Evolutionary conservation across 1,140 invertebrate species (phyloP), one percentile per base, ranked within the genome.

Genomic region (Drosophila nasuta): DNA sequence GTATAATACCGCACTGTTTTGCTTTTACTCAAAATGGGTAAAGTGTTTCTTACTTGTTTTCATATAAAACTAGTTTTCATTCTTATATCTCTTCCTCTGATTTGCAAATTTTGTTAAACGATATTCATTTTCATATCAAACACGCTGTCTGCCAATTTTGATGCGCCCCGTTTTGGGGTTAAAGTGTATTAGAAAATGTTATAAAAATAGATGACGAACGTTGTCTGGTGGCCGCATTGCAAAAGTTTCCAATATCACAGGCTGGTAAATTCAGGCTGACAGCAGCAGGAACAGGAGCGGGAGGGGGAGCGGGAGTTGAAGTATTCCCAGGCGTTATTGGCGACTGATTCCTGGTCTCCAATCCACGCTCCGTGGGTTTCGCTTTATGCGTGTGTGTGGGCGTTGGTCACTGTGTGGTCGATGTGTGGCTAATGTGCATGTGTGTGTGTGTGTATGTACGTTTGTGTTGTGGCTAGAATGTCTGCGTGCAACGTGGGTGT

Each of bases 211-310:
- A 60, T 71, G 69, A 20, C 17, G 35, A 41, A 52, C 52, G 13
- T 43, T 43, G 67, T 59, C 67, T 66, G 74, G 56, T 66, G 74
- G 56, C 15, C 48, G 56, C 62, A 54, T 35, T 64, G 54, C 15
- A 66, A 60, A 60, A 79, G 59, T 73, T 82, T 83, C 45, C 64
- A 59, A 83, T 83, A 73, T 69, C 72, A 25, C 20, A 49, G 46
- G 49, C 43, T 45, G 48, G 15, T n/a, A 73, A 66, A 72, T 69
- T 69, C 65, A 59, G 66, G 58, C 48, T 43, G 41, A 45, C 20
- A 60, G 11, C 25, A 48, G 58, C 43, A 30, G 20, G 65, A 43
- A 45, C 25, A 71, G 46, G 46, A 49, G 46, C 15, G 7, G 33
- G 6, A 33, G 1, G 1, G 7, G 33, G 33, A 33, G 33, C 5